Conservation (phyloP, 2,797 vertebrate genomes). For the Carapus acus region DNA sequence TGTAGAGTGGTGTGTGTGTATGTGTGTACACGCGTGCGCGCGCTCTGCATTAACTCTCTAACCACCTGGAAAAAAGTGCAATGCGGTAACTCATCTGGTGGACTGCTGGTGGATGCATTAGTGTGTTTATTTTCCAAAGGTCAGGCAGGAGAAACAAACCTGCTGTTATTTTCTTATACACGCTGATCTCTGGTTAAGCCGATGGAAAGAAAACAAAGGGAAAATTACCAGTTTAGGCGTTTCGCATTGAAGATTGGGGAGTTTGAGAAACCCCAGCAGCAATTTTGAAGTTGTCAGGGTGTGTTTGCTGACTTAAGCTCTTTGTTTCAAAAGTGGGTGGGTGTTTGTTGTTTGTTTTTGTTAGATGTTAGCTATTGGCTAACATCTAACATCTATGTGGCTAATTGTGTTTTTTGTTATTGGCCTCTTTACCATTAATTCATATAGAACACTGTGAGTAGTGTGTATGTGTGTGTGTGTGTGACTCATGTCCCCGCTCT, state of each 20-base stretch:
- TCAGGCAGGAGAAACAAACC: constrained; percentile 52
- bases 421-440: constrained; percentile 10
- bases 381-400: constrained; percentile 29
- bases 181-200: constrained; percentile 38
- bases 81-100: constrained; percentile 32
- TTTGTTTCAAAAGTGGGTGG: constrained; percentile 31
- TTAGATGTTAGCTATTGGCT: constrained; percentile 27
- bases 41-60: constrained; percentile 36
- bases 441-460: no score
- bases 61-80: constrained; percentile 38
- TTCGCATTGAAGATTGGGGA: constrained; percentile 19
- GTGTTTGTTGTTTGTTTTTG: constrained; percentile 13
- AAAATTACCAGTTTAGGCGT: constrained; percentile 24
- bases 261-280: constrained; percentile 30
- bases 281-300: constrained; percentile 29
- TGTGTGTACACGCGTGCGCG: no score
- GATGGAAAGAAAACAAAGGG: constrained; percentile 43
- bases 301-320: constrained; percentile 16
- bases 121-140: constrained; percentile 58
- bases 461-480: no score
- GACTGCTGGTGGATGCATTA: constrained; percentile 44
- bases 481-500: no score
- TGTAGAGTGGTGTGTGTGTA: constrained; percentile 20
- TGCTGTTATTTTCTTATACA: constrained; percentile 43
- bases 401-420: constrained; percentile 5